These are phyloP conservation scores for Rhincodon typus DNA, from an alignment of 2,797 vertebrate species.

Conservation along the genomic window DNA sequence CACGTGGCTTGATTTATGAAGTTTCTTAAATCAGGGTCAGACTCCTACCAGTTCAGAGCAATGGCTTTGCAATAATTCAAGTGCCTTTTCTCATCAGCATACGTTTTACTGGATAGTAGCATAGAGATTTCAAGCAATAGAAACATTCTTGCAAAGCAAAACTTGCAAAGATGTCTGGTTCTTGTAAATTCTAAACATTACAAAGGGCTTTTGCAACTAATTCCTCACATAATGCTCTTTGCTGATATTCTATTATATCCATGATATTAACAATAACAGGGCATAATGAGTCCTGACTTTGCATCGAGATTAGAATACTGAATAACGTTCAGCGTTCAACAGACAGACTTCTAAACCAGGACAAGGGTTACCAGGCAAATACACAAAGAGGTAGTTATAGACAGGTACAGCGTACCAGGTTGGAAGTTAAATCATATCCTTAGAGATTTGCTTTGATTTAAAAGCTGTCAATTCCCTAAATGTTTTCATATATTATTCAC, in stretches of 20 bases:
- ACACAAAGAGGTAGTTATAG: conserved; percentile 9
- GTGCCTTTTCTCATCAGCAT: conserved; percentile 7
- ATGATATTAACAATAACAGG: conserved; percentile 15
- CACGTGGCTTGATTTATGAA: not conserved
- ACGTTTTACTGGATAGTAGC: conserved; percentile 5
- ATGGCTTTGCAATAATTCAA: conserved; percentile 39
- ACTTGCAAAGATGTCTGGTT: too few species aligned
- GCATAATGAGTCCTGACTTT: not conserved
- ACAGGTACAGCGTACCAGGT: not conserved
- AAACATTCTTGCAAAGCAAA: too few species aligned
- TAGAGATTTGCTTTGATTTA: conserved; percentile 15
- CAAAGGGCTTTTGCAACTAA: conserved; percentile 21
- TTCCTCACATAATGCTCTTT: conserved; percentile 36
- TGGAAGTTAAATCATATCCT: not conserved
- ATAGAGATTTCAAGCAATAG: not conserved
- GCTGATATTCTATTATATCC: conserved; percentile 28
- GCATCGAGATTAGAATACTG: not conserved
- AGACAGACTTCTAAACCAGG: not conserved
- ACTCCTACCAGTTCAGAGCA: conserved; percentile 22
- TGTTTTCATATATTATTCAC: too few species aligned
- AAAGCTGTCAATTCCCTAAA: not conserved
- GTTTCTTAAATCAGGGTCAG: conserved; percentile 37
- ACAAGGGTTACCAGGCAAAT: not conserved
- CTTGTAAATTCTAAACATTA: conserved; percentile 16
- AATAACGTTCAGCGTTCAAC: not conserved